Evolutionary conservation across 2,888 invertebrate species (phyloP), one percentile per base, ranked within the genome.

Genomic region (Baronia brevicornis): DNA sequence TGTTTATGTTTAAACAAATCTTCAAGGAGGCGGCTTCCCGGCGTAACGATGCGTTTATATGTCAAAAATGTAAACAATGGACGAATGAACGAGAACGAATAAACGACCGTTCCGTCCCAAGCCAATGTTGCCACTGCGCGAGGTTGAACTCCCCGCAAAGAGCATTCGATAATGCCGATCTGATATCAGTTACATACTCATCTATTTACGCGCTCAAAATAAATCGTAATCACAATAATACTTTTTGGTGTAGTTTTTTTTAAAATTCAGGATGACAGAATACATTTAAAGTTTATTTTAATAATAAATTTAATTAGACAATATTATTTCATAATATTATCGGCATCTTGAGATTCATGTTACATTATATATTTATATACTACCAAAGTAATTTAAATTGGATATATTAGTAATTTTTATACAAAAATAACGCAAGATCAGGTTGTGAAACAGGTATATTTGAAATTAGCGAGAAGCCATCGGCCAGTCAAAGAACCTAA

Each of bases 31-130:
- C 28, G 36, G 29, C 37, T 28, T 21, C 25, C 36, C 36, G 37
- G 38, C 32, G 24, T 36, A 46, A 29, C 41, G 32, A 29, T 21
- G 26, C 57, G 38, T 47, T 42, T 40, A 47, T 60, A 60, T 70
- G 70, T 71, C 67, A 71, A 70, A 73, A 68, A 73, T 69, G 78
- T 82, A 80, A 80, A 80, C 80, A 84, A 82, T 64, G 64, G 63
- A 48, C 35, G 31, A 24, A 44, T 44, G 50, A 57, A 44, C 44
- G 44, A 52, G 54, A 47, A 46, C 56, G 61, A 67, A 63, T 51
- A 60, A 51, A 45, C 54, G 51, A 50, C 80, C 70, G 65, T 68
- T 50, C 73, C 54, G 55, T 63, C 57, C 50, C 64, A 57, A 59
- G 59, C 57, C 78, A 66, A 70, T 78, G 80, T 80, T 82, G 69